Evolutionary conservation across 2,113 vertebrate genomes (phyloP), one percentile per base, ranked within the genome.

Genomic region (Gnathonemus longibarbis): DNA sequence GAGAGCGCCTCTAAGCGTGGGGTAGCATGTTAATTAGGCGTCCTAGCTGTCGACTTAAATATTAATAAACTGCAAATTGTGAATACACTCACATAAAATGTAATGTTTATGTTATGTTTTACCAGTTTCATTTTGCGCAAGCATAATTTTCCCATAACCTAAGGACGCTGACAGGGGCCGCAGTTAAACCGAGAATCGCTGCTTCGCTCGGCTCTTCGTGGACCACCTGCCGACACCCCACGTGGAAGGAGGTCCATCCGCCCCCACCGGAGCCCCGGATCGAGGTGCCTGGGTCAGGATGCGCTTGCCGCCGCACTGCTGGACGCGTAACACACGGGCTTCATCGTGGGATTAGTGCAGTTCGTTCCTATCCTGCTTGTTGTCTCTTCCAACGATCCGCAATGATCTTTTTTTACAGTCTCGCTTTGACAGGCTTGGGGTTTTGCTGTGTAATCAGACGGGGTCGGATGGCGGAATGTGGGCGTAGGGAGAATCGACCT

Each of bases 381-480:
- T 56, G 52, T 53, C 48, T 53, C 31, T 87, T 35, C 13, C 85
- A 56, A 39, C n/a, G n/a, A 46, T 84, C 21, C 19, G 39, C 80
- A 46, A 21, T 87, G 31, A 53, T 53, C 85, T 52, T 48, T 31
- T 52, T 87, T n/a, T 87, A 31, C 10, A 35, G 46, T 45, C 39
- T 46, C 21, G 35, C 87, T 58, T 11, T 66, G 56, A 88, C 53
- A 35, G 56, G 56, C 56, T 24, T 35, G 17, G 21, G 17, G 27
- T 88, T 88, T 88, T 45, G 87, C 85, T 53, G 85, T 66, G 87
- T 62, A 88, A 88, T 66, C 87, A 45, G 56, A 45, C 35, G 56
- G 11, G 31, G 87, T 66, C 50, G 19, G 56, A 53, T 13, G 35
- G 52, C 49, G n/a, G 53, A 15, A 62, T 11, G 87, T 62, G 52